These are phyloP conservation scores for Saccostrea cuccullata DNA, from an alignment of 1,140 invertebrate genomes.

Conservation along the genomic window DNA sequence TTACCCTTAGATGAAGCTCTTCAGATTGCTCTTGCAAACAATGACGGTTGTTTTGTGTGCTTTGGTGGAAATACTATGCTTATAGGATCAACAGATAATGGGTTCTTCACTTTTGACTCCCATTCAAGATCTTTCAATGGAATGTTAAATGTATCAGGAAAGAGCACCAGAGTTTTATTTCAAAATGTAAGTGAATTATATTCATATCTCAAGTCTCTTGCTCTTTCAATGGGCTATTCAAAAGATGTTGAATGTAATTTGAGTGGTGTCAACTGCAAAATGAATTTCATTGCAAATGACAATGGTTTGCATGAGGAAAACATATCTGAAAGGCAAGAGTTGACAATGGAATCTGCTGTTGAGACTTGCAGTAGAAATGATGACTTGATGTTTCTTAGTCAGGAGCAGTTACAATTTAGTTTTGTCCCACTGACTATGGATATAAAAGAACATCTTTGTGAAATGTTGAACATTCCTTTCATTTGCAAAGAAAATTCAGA, in stretches of 20 bases:
- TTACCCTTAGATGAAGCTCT: conserved; percentile 40
- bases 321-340: no score
- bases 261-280: background rate
- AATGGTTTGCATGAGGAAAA: background rate
- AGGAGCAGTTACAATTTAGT: background rate
- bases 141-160: conserved; percentile 2
- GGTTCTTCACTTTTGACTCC: conserved; percentile 41
- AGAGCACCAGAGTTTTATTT: conserved; percentile 17
- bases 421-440: background rate
- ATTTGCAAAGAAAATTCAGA: no score
- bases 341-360: background rate
- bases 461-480: no score
- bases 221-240: background rate
- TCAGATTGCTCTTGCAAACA: conserved; percentile 4
- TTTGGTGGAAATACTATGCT: conserved; percentile 17
- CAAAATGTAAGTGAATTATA: background rate
- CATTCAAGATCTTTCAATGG: conserved; percentile 16
- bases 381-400: background rate
- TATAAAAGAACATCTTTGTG: no score
- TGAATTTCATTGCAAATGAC: background rate
- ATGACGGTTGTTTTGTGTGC: conserved; percentile 40
- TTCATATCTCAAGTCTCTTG: background rate
- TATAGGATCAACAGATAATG: background rate
- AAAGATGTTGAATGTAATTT: background rate
- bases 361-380: background rate